A percentile compares a stretch with the other conserved stretches of the same genome.
Conservation (phyloP, 2,888 invertebrate genomes). For the Thereva unica region DNA sequence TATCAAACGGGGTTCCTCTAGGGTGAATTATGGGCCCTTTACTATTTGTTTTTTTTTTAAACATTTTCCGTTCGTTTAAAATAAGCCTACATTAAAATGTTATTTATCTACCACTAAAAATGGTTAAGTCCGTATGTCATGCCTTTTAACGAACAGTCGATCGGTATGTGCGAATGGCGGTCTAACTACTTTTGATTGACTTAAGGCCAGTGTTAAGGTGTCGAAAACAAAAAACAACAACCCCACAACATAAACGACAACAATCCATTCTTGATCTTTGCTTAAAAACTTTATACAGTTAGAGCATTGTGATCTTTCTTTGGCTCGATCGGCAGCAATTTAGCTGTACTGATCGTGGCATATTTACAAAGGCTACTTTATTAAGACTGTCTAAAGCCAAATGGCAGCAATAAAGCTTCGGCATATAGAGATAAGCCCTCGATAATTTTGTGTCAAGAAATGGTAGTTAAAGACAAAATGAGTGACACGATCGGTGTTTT, state of each 20-base stretch:
- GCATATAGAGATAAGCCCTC: background rate
- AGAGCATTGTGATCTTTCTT: no score
- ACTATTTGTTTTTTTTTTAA: background rate
- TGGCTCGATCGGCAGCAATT: no score
- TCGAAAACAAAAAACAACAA: no score
- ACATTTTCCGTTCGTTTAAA: conserved; percentile 12
- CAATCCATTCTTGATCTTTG: no score
- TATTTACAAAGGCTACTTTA: background rate
- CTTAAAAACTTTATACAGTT: no score
- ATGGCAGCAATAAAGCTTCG: conserved; percentile 3
- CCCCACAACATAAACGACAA: no score
- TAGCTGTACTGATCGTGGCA: no score
- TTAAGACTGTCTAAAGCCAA: background rate
- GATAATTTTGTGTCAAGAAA: conserved; percentile 6
- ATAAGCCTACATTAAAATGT: conserved; percentile 16
- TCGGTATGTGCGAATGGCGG: background rate
- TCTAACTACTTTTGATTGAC: background rate
- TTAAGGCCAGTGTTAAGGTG: background rate
- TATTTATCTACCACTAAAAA: conserved; percentile 18
- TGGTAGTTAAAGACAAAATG: background rate
- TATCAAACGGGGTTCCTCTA: background rate
- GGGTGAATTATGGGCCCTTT: conserved; percentile 6
- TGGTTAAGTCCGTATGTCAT: conserved; percentile 2
- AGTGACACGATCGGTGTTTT: conserved; percentile 22
- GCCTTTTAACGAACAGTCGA: background rate